Evolutionary conservation across 2,797 vertebrate genomes (phyloP).

Genomic region (Salmo trutta): DNA sequence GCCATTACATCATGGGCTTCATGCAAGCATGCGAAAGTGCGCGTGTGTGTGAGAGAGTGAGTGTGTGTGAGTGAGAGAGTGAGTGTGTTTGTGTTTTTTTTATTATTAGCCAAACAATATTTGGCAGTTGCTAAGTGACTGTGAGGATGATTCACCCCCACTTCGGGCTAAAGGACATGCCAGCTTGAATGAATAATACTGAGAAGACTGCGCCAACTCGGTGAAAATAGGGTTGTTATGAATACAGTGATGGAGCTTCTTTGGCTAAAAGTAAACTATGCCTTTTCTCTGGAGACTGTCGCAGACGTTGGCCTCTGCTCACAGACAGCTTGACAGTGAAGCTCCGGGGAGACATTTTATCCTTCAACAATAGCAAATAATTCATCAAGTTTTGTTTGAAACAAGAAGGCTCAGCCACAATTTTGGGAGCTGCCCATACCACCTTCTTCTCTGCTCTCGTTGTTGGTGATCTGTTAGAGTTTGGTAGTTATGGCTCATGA

Average conservation of each 20-base stretch:
- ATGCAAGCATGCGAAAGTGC: slow-evolving; percentile 22
- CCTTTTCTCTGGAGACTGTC: slow-evolving; percentile 48
- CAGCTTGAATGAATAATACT: slow-evolving; percentile 68
- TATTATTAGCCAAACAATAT: slow-evolving; percentile 68
- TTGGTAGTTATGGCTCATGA: neutral
- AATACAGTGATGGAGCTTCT: slow-evolving; percentile 64
- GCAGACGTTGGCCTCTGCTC: slow-evolving; percentile 26
- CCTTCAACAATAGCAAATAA: neutral
- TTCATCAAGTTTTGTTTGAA: neutral
- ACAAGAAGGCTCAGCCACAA: neutral
- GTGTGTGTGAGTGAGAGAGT: slow-evolving; percentile 1
- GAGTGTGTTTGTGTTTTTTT: slow-evolving; percentile 54
- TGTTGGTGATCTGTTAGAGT: neutral
- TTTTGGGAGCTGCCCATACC: too few species aligned
- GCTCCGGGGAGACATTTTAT: neutral
- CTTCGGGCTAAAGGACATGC: slow-evolving; percentile 59
- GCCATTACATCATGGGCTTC: slow-evolving; percentile 20
- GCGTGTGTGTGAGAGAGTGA: neutral
- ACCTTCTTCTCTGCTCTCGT: neutral
- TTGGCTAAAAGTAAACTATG: slow-evolving; percentile 64
- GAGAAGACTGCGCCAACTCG: slow-evolving; percentile 59
- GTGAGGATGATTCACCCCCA: slow-evolving; percentile 66
- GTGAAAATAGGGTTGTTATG: slow-evolving; percentile 65
- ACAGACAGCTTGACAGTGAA: slow-evolving; percentile 9
- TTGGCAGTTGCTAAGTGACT: slow-evolving; percentile 77